phyloP scores from a whole-genome alignment of 53 echinoderm and acorn worm genomes.

The Zoroaster sp. region DNA sequence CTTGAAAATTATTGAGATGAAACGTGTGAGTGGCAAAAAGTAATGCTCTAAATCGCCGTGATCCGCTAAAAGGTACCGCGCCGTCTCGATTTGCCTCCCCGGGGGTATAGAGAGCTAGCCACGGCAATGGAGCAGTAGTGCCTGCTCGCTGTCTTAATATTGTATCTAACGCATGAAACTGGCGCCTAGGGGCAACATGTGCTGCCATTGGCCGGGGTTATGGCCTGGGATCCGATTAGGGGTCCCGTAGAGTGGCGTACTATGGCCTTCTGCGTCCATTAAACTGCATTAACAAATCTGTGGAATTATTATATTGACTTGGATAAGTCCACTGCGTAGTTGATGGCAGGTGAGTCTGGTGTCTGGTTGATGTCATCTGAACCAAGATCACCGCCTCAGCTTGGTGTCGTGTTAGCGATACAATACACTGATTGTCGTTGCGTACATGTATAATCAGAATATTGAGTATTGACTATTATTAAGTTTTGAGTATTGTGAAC shows the following conservation, averaged over 20 bases:
- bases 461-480: too few relatives aligned
- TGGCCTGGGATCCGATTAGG: slow-evolving; percentile 30
- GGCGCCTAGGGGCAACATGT: background rate
- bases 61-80: slow-evolving; percentile 58
- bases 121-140: background rate
- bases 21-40: slow-evolving; percentile 11
- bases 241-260: background rate
- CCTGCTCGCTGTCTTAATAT: slow-evolving; percentile 23
- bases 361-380: slow-evolving; percentile 9
- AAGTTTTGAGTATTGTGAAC: too few relatives aligned
- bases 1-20: slow-evolving; percentile 3
- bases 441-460: too few relatives aligned
- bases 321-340: background rate
- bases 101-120: background rate
- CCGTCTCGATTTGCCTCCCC: slow-evolving; percentile 27
- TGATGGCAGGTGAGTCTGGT: background rate
- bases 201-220: background rate
- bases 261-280: slow-evolving; percentile 44
- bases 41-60: slow-evolving; percentile 50
- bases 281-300: slow-evolving; percentile 53
- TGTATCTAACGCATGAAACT: slow-evolving; percentile 11
- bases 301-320: background rate
- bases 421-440: too few relatives aligned
- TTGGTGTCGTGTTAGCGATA: background rate
- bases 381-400: background rate